Conservation (phyloP, 2,888 invertebrate species). For the Cephonodes hylas region DNA sequence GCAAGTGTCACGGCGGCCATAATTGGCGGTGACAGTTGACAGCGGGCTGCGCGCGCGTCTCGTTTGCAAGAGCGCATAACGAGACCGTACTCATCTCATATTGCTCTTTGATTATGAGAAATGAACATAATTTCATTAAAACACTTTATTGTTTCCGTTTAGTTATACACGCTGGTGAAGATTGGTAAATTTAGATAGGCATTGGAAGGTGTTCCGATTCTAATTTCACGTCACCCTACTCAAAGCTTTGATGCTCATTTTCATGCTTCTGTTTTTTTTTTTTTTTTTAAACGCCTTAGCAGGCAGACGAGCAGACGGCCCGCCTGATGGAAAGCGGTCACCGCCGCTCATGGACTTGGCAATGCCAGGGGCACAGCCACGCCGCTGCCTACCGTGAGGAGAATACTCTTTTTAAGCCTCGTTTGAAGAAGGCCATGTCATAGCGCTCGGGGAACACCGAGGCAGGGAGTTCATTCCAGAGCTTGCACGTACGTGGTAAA, state of each 20-base stretch:
- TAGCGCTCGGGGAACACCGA: no score
- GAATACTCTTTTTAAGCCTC: no score
- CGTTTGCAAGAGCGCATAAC: constrained; percentile 69
- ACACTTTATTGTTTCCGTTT: not conserved
- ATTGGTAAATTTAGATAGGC: not conserved
- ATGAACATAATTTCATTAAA: constrained; percentile 9
- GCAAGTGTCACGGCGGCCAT: constrained; percentile 71
- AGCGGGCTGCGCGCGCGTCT: constrained; percentile 54
- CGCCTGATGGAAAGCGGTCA: no score
- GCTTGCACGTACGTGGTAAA: no score
- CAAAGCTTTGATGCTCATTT: not conserved
- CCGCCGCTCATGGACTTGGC: no score
- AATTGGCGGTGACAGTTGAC: constrained; percentile 76
- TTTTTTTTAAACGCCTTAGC: no score
- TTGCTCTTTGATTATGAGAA: constrained; percentile 43
- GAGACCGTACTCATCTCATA: constrained; percentile 58
- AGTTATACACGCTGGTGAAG: not conserved
- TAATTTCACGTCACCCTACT: no score
- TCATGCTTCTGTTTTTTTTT: not conserved
- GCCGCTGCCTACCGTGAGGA: no score
- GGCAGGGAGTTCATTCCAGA: no score
- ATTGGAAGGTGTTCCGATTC: not conserved
- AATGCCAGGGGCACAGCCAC: no score
- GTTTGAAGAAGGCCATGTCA: no score
- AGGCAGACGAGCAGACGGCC: no score